phyloP scores from a whole-genome alignment of 2,113 vertebrate species.

The Seriola aureovittata region DNA sequence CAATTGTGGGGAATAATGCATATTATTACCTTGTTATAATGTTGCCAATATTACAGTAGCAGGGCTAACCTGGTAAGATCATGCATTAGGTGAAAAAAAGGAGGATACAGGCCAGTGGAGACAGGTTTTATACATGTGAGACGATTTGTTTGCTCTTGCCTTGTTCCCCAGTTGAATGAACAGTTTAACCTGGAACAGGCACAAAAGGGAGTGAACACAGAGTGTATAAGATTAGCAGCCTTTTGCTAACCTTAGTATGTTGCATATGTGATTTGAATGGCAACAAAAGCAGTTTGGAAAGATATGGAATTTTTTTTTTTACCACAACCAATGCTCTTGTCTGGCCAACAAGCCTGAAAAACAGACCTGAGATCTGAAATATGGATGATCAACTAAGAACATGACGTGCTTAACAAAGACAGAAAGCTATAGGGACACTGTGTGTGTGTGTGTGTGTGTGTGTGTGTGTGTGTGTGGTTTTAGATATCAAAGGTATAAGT shows the following conservation, averaged over 20 bases:
- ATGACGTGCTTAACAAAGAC: conserved; percentile 21
- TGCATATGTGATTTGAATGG: background rate
- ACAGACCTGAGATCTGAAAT: background rate
- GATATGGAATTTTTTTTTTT: background rate
- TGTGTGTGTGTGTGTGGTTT: conserved; percentile 2
- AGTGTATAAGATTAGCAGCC: background rate
- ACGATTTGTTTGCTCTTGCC: background rate
- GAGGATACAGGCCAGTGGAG: background rate
- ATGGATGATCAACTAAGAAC: conserved; percentile 30
- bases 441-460: conserved; percentile 15
- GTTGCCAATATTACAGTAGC: background rate
- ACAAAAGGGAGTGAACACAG: background rate
- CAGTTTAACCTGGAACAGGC: background rate
- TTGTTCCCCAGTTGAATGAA: background rate
- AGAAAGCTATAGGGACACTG: conserved; percentile 5
- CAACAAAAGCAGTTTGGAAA: background rate
- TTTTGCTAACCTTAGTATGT: background rate
- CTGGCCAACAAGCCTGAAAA: background rate
- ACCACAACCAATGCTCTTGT: background rate
- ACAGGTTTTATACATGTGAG: background rate
- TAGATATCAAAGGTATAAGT: conserved; percentile 23
- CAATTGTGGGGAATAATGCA: background rate
- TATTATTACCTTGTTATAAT: background rate
- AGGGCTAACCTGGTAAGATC: background rate
- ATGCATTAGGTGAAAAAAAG: background rate